These are phyloP conservation scores for Spatula clypeata DNA, from an alignment of 2,797 vertebrate genomes.

Conservation along the genomic window DNA sequence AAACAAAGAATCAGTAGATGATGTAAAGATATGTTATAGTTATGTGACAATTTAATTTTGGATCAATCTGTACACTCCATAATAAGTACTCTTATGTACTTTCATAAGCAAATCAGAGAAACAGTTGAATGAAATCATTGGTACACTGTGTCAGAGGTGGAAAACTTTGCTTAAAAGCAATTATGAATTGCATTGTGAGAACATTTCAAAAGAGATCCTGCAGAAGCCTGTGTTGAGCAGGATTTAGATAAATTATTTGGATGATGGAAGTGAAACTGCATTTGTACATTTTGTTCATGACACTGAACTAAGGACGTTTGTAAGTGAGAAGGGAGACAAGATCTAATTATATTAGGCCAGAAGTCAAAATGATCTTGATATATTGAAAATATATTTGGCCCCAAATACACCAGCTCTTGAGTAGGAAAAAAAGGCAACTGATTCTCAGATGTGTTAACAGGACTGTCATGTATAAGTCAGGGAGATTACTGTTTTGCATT, in stretches of 20 bases:
- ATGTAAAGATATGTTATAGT: background rate
- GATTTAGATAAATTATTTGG: background rate
- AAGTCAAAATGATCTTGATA: background rate
- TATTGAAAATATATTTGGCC: background rate
- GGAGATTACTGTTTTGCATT: background rate
- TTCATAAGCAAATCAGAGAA: background rate
- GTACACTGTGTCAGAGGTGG: background rate
- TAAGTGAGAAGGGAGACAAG: background rate
- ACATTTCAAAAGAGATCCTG: background rate
- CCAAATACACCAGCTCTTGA: background rate
- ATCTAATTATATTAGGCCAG: background rate
- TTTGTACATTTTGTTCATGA: background rate
- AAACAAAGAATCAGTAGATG: background rate
- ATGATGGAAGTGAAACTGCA: background rate
- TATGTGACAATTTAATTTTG: background rate
- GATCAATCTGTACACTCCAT: background rate
- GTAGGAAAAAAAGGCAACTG: background rate
- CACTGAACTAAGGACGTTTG: background rate
- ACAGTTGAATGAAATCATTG: background rate
- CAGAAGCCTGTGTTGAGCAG: background rate
- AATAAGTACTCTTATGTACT: background rate
- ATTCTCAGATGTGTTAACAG: background rate
- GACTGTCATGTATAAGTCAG: background rate
- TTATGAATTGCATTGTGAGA: background rate
- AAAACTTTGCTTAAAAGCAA: background rate